Conservation (phyloP, 64 coral and sea anemone species). For the Stichodactyla mertensii region DNA sequence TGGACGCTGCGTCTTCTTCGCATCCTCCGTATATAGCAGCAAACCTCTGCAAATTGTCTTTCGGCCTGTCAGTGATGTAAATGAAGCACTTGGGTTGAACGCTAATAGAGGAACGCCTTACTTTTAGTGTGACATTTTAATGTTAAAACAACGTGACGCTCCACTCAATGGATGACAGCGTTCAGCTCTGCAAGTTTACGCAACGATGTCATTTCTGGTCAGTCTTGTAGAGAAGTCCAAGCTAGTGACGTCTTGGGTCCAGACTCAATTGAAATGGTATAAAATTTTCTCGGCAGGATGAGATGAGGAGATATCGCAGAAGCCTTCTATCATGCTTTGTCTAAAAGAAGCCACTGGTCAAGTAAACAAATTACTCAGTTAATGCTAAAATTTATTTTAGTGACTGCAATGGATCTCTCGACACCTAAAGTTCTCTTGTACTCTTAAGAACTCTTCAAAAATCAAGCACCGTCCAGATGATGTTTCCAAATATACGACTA, state of each 20-base stretch:
- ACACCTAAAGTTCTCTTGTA: neutral
- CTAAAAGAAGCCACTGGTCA: neutral
- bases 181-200: neutral
- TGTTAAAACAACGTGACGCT: neutral
- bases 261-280: neutral
- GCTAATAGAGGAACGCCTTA: neutral
- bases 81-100: neutral
- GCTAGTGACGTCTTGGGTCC: neutral
- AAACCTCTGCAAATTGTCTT: neutral
- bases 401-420: neutral
- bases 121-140: neutral
- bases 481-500: no score
- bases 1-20: constrained; percentile 20
- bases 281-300: neutral
- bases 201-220: neutral
- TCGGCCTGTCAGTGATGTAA: neutral
- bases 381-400: neutral
- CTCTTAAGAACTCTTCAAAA: neutral
- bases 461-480: no score
- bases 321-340: neutral
- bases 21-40: constrained; percentile 3
- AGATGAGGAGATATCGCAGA: neutral
- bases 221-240: neutral
- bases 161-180: neutral
- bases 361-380: neutral